Evolutionary conservation across 2,113 vertebrate species (phyloP).

Genomic region (Passer domesticus): DNA sequence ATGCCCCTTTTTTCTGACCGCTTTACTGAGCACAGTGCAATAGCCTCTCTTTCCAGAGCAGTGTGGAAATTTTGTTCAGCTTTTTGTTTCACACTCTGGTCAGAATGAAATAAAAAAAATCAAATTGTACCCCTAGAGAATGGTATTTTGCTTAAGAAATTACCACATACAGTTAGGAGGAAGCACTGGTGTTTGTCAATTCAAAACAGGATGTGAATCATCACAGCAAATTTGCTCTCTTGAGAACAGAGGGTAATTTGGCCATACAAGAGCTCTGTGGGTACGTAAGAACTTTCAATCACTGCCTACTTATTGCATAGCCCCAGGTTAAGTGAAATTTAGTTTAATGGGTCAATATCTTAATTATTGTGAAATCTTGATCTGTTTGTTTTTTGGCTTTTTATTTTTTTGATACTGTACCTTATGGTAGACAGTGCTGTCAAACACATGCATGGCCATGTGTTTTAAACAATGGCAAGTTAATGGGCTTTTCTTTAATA

Average conservation of each 20-base stretch:
- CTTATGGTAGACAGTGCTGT: background rate
- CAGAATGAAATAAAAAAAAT: background rate
- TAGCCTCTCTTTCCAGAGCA: background rate
- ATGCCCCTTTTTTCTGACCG: constrained; percentile 32
- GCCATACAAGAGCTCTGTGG: background rate
- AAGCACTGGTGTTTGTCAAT: constrained; percentile 15
- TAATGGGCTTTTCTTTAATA: background rate
- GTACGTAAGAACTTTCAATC: constrained; percentile 28
- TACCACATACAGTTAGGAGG: background rate
- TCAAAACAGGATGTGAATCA: constrained; percentile 47
- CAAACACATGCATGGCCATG: background rate
- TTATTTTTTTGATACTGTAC: background rate
- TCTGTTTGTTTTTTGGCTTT: background rate
- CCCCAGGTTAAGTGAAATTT: background rate
- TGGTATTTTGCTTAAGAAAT: background rate
- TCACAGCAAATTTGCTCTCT: background rate
- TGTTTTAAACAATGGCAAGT: background rate
- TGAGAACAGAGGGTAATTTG: background rate
- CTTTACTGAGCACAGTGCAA: background rate
- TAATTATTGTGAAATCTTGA: background rate
- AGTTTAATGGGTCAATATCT: background rate
- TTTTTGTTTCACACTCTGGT: background rate
- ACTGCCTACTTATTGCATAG: constrained; percentile 18
- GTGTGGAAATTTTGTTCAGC: background rate
- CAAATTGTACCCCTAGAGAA: background rate